Percentiles rank a stretch among this genome's conserved stretches.
Conservation (phyloP, 2,113 vertebrate species). For the Cephalopterus ornatus region DNA sequence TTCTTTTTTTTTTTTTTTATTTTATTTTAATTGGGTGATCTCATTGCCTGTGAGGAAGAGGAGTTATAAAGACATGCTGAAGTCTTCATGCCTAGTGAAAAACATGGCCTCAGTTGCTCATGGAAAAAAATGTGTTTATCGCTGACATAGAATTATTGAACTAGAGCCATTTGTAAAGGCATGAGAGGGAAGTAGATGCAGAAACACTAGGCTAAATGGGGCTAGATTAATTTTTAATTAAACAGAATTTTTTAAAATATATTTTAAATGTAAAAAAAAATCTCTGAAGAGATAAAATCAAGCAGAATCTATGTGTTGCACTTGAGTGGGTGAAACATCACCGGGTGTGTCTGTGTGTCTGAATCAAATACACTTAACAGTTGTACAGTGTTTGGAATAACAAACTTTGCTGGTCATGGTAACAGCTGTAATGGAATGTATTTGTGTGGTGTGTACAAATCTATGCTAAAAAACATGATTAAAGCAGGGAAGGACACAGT, state of each 20-base stretch:
- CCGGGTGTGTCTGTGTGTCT: conserved; percentile 8
- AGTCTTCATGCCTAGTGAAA: background rate
- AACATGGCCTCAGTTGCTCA: background rate
- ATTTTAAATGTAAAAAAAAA: background rate
- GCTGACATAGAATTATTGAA: background rate
- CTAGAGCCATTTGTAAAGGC: background rate
- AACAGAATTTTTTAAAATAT: background rate
- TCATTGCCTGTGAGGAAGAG: background rate
- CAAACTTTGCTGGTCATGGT: background rate
- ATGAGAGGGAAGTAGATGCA: background rate
- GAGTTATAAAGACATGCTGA: background rate
- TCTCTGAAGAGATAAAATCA: background rate
- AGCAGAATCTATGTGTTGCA: background rate
- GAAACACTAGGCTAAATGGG: background rate
- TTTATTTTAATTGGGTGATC: background rate
- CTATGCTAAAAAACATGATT: background rate
- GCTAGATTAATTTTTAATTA: background rate
- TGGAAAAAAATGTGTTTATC: background rate
- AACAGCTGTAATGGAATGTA: background rate
- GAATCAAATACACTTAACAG: background rate
- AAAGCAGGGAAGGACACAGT: background rate
- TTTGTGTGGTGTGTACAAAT: background rate
- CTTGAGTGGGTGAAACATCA: background rate
- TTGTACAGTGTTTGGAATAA: background rate
- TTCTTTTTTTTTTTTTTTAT: too few species aligned